Evolutionary conservation across 2,888 invertebrate genomes (phyloP).

Genomic region (Parnassius glacialis): DNA sequence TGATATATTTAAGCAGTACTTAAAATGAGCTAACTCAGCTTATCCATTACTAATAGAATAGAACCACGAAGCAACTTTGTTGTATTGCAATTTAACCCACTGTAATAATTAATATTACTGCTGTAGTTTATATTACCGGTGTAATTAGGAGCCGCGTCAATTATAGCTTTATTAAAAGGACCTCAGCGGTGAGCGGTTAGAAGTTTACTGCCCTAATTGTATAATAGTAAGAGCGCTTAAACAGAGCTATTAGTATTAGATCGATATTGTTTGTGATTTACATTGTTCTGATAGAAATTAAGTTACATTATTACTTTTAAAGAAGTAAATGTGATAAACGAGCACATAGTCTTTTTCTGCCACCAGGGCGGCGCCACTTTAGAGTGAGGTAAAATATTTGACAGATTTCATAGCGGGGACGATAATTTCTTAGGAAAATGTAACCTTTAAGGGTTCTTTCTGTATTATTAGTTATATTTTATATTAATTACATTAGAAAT

Average conservation of each 20-base stretch:
- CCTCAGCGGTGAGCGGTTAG: slow-evolving; percentile 26
- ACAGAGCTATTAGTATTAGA: not conserved
- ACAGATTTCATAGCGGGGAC: too few species aligned
- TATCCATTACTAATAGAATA: slow-evolving; percentile 10
- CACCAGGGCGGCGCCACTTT: too few species aligned
- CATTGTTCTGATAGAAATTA: not conserved
- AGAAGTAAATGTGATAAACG: too few species aligned
- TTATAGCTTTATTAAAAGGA: slow-evolving; percentile 37
- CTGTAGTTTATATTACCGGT: slow-evolving; percentile 36
- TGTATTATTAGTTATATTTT: too few species aligned
- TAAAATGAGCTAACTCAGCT: slow-evolving; percentile 7
- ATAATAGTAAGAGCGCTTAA: slow-evolving; percentile 1
- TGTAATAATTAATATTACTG: slow-evolving; percentile 35
- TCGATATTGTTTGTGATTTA: not conserved
- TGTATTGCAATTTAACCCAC: slow-evolving; percentile 8
- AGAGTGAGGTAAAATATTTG: too few species aligned
- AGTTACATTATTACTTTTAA: not conserved
- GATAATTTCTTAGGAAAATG: too few species aligned
- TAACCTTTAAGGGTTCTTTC: too few species aligned
- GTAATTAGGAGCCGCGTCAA: slow-evolving; percentile 39
- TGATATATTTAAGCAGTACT: not conserved
- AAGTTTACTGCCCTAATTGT: slow-evolving; percentile 18
- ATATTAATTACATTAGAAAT: too few species aligned
- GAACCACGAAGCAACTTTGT: slow-evolving; percentile 13
- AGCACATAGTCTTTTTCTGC: too few species aligned